These are phyloP conservation scores for Willowsia nigromaculata DNA, from an alignment of 2,888 invertebrate species.

Conservation along the genomic window DNA sequence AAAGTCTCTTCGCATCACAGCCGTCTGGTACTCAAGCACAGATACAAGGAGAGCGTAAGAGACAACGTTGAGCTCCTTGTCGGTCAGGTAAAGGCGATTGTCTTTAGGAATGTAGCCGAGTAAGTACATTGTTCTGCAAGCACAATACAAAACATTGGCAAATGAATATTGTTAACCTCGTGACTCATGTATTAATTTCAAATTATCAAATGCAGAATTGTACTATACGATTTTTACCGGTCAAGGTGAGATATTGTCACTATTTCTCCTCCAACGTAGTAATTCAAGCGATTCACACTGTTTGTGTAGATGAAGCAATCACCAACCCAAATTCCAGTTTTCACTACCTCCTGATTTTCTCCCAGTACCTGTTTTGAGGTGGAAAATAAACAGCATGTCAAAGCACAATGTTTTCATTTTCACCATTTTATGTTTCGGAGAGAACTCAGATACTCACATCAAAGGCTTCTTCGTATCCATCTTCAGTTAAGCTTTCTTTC, in stretches of 20 bases:
- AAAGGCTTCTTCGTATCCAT: constrained; percentile 97
- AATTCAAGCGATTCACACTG: constrained; percentile 97
- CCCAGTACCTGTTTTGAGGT: constrained; percentile 86
- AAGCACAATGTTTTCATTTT: neutral
- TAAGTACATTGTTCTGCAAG: constrained; percentile 94
- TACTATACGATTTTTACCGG: constrained; percentile 82
- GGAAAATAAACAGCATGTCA: no score
- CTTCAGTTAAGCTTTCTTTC: constrained; percentile 89
- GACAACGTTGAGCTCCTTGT: constrained; percentile 97
- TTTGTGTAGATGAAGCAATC: constrained; percentile 99
- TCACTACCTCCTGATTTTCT: constrained; percentile 94
- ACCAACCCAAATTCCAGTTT: constrained; percentile 98
- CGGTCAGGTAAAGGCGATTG: constrained; percentile 96
- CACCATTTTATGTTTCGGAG: no score
- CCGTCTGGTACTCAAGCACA: constrained; percentile 99
- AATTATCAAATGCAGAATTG: no score
- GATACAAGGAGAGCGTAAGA: constrained; percentile 92
- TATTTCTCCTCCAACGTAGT: constrained; percentile 99
- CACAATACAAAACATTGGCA: neutral
- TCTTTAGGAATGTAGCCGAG: constrained; percentile 97
- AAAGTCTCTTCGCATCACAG: constrained; percentile 99
- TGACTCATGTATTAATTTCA: no score
- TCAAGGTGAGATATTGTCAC: constrained; percentile 99
- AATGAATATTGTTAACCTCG: no score
- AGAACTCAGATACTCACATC: constrained; percentile 85